Evolutionary conservation across 2,797 vertebrate species (phyloP).

Genomic region (Pipistrellus kuhlii): DNA sequence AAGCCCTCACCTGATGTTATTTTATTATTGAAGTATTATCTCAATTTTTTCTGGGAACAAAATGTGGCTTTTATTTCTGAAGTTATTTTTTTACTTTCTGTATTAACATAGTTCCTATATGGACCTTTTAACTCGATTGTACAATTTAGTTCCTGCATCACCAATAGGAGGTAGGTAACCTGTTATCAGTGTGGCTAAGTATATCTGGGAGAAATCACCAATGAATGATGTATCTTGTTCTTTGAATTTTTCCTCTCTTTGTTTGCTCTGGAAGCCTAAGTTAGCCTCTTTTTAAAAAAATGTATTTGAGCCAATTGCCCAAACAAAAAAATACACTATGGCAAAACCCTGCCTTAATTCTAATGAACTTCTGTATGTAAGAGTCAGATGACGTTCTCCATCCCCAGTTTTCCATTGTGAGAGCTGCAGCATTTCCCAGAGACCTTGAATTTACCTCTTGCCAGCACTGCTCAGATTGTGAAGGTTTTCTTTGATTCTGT

Average conservation of each 20-base stretch:
- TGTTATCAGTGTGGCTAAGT: background rate
- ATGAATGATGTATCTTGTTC: background rate
- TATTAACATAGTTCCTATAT: background rate
- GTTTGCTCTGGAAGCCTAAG: background rate
- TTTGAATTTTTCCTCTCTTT: slow-evolving; percentile 14
- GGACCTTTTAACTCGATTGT: background rate
- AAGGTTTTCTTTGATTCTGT: background rate
- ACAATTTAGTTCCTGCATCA: background rate
- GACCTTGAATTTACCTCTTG: background rate
- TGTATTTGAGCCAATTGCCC: background rate
- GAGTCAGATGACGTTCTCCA: background rate
- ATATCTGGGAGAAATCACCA: background rate
- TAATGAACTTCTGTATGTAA: background rate
- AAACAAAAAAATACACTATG: background rate
- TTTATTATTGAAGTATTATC: background rate
- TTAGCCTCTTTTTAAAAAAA: background rate
- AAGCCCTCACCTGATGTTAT: background rate
- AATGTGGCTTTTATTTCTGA: slow-evolving; percentile 32
- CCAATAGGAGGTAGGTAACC: background rate
- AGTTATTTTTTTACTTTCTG: background rate
- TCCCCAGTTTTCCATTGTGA: background rate
- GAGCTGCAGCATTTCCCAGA: background rate
- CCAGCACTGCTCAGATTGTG: background rate
- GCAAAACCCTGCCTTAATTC: background rate
- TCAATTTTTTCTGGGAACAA: background rate